Evolutionary conservation across 2,888 invertebrate species (phyloP).

Genomic region (Himalopsyche japonica): DNA sequence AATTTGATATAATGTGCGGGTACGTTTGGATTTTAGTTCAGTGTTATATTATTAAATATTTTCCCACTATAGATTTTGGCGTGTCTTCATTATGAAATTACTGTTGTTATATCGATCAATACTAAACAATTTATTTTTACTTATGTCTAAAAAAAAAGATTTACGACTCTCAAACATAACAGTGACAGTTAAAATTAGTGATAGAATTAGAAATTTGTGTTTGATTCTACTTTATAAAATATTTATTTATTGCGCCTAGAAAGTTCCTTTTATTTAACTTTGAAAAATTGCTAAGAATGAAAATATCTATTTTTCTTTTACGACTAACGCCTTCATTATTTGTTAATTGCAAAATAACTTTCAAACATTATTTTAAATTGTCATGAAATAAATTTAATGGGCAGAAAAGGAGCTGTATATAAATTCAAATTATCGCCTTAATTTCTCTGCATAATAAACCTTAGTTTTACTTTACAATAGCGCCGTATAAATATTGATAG

Average conservation of each 20-base stretch:
- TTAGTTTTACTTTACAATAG: too few relatives aligned
- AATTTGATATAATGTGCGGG: slow-evolving; percentile 14
- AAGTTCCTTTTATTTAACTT: too few relatives aligned
- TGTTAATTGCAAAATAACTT: neutral
- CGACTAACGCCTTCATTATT: neutral
- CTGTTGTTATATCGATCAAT: neutral
- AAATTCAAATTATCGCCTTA: neutral
- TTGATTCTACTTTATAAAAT: neutral
- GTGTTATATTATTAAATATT: slow-evolving; percentile 11
- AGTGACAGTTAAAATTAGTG: neutral
- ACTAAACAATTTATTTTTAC: neutral
- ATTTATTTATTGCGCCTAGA: too few relatives aligned
- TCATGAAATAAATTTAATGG: neutral
- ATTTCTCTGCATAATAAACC: neutral
- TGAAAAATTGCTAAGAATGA: too few relatives aligned
- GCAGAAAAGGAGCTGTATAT: neutral
- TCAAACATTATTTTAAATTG: neutral
- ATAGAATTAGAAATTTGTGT: neutral
- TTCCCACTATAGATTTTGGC: slow-evolving; percentile 1
- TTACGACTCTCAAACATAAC: neutral
- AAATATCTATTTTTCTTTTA: too few relatives aligned
- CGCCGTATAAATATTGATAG: too few relatives aligned
- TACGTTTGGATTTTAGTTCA: neutral
- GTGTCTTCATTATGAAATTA: neutral
- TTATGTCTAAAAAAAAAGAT: neutral